Evolutionary conservation across 1,140 invertebrate species (phyloP), one percentile per base, ranked within the genome.

Genomic region (Xylocopa sonorina): DNA sequence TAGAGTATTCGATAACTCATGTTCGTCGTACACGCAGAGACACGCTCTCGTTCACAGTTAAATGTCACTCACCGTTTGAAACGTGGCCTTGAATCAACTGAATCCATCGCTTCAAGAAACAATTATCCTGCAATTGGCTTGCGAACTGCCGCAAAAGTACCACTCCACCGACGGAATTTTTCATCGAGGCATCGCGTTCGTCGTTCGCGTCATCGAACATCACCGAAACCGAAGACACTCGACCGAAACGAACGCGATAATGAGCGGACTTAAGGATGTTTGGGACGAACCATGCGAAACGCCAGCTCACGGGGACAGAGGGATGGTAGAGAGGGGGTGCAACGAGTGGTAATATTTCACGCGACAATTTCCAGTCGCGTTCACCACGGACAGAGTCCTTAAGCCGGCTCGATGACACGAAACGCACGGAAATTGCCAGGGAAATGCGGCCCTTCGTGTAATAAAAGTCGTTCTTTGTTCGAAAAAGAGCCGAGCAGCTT

Each of bases 401-500:
- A 18, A 50, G 18, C 41, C 69, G 27, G 10, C 57, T 51, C 71
- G 32, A 62, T 63, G 71, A 29, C 57, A 63, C 57, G 32, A 32
- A 63, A 29, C 7, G 46, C 18, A 24, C 41, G 24, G 50, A 46
- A 66, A 58, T 48, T 76, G 53, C 29, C 46, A 24, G 0, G 6
- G n/a, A 60, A 63, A 63, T 32, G 18, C 16, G 0, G n/a, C n/a
- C 12, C 6, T 7, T 1, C 2, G 32, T 5, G n/a, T 21, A 57
- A 66, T 66, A 57, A 46, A 76, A 76, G 7, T 7, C 4, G 3
- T 48, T 64, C n/a, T 60, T 74, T 64, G 72, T 76, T 32, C n/a
- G 38, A 18, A 16, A 46, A 58, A 5, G 38, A 16, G 24, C 18
- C 21, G 24, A 10, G 3, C 24, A 29, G 24, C 24, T 41, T 62